Conservation (phyloP, 1,140 invertebrate species). For the Heliconius eleuchia region DNA sequence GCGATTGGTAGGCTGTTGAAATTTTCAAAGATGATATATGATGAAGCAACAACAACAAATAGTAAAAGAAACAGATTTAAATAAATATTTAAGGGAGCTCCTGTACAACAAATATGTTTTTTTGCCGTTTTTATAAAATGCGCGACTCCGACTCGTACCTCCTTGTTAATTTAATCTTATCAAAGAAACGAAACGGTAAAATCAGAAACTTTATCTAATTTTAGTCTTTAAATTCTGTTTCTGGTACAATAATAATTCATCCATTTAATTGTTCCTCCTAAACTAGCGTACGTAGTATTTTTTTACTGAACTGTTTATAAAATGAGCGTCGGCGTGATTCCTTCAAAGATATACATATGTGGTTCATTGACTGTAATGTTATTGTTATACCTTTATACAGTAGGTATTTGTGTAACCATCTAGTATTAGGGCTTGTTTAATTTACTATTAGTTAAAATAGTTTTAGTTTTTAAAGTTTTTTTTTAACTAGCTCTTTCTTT, state of each 20-base stretch:
- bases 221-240: neutral
- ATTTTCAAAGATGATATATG: too few relatives aligned
- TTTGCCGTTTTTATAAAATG: too few relatives aligned
- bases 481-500: too few relatives aligned
- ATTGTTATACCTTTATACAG: conserved; percentile 72
- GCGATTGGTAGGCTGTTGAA: too few relatives aligned
- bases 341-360: conserved; percentile 50
- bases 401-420: neutral
- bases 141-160: too few relatives aligned
- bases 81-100: too few relatives aligned
- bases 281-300: conserved; percentile 22
- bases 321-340: conserved; percentile 32
- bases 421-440: neutral
- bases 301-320: conserved; percentile 43
- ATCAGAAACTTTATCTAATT: neutral
- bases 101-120: too few relatives aligned
- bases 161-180: neutral
- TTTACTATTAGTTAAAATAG: neutral
- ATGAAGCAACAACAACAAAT: too few relatives aligned
- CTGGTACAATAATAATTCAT: conserved; percentile 9
- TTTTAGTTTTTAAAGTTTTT: too few relatives aligned
- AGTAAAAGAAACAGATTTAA: too few relatives aligned
- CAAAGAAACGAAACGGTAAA: neutral
- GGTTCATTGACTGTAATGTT: conserved; percentile 71
- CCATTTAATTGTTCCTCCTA: neutral